phyloP scores from a whole-genome alignment of 2,113 vertebrate genomes.

The Conger conger region DNA sequence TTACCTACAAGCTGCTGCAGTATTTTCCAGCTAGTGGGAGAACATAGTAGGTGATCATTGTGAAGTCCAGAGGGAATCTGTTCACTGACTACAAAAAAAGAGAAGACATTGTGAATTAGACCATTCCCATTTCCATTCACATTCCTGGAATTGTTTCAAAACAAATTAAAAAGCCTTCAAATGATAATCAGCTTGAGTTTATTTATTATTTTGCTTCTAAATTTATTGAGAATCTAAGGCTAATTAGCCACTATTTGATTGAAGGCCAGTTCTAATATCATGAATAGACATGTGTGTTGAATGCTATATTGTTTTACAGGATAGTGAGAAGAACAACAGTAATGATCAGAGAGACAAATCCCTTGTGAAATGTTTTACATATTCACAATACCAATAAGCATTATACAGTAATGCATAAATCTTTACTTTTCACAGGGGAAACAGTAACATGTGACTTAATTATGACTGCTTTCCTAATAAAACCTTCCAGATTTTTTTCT shows the following conservation, averaged over 20 bases:
- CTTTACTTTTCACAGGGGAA: neutral
- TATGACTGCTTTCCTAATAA: neutral
- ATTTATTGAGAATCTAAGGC: conserved; percentile 70
- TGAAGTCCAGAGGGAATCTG: conserved; percentile 83
- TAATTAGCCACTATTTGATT: conserved; percentile 73
- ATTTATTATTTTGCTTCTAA: conserved; percentile 62
- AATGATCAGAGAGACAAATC: neutral
- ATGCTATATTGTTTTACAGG: neutral
- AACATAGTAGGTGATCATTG: conserved; percentile 84
- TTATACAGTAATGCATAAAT: neutral
- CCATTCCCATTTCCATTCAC: conserved; percentile 73
- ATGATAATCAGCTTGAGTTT: conserved; percentile 76
- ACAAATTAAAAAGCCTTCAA: conserved; percentile 80
- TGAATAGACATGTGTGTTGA: conserved; percentile 55
- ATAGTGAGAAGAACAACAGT: neutral
- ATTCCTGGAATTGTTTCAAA: conserved; percentile 73
- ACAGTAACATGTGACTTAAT: neutral
- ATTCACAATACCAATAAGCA: neutral
- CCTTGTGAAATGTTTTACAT: neutral
- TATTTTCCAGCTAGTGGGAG: conserved; percentile 91
- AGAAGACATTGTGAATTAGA: conserved; percentile 69
- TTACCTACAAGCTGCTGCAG: conserved; percentile 99
- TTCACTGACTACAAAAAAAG: conserved; percentile 73
- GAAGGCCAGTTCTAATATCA: conserved; percentile 66
- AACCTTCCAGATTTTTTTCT: neutral